Percentiles rank a stretch among this genome's conserved stretches.
phyloP scores from a whole-genome alignment of 2,888 invertebrate species.

The Platycheirus rosarum region DNA sequence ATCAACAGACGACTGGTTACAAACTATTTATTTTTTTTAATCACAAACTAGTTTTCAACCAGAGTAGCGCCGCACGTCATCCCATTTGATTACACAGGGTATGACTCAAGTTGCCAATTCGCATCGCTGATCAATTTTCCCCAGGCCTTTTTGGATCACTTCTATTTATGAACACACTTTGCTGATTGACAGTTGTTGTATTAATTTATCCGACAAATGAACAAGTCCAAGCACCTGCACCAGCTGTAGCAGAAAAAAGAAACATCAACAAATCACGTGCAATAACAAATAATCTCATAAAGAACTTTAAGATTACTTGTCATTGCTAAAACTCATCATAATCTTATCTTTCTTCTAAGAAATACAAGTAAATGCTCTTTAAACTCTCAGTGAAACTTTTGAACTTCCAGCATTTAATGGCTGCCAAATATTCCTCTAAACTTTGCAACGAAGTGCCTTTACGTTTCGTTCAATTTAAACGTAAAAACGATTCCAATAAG shows the following conservation, averaged over 20 bases:
- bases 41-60: no score
- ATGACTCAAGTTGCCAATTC: no score
- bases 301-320: neutral
- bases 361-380: constrained; percentile 9
- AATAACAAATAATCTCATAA: neutral
- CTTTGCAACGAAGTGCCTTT: constrained; percentile 78
- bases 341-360: neutral
- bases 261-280: constrained; percentile 15
- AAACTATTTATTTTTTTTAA: no score
- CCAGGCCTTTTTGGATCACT: no score
- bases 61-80: no score
- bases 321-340: neutral
- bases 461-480: constrained; percentile 89
- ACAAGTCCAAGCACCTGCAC: no score
- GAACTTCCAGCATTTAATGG: constrained; percentile 8
- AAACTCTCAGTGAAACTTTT: constrained; percentile 1
- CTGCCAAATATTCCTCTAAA: constrained; percentile 2
- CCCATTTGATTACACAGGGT: no score
- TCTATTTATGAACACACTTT: neutral
- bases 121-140: no score
- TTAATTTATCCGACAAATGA: neutral
- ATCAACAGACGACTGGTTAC: no score
- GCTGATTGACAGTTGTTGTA: neutral
- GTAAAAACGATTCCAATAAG: constrained; percentile 84
- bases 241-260: neutral